Evolutionary conservation across 1,140 invertebrate genomes (phyloP), one percentile per base, ranked within the genome.

Genomic region (Brachionus rubens): DNA sequence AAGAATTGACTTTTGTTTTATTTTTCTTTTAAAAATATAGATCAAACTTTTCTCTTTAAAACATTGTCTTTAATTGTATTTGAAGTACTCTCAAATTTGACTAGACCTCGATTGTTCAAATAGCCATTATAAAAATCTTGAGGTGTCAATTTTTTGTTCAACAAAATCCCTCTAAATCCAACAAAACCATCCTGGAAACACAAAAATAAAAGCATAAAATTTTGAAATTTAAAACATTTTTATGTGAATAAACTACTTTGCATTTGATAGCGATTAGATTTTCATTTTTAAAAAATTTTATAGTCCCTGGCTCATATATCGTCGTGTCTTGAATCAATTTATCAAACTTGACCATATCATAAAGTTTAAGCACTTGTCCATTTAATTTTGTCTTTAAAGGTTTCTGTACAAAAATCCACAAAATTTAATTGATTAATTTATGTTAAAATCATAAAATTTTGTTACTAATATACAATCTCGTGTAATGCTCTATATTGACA

Each of bases 41-140:
- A n/a, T n/a, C n/a, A n/a, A n/a, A n/a, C n/a, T n/a, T n/a, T n/a
- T n/a, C 19, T 41, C 12, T 43, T 65, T 7, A 24, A 24, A 24
- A 72, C 28, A 54, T 72, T 48, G 24, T 9, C 46, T 36, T 72
- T 21, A 21, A 72, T 48, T 12, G 43, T 40, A 41, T 72, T 72
- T 40, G 68, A 21, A 28, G 50, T 33, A 24, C 46, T 50, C 10
- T 72, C 50, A 28, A 72, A 72, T 41, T 72, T 54, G 19, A 72
- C 47, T 36, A 33, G 19, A 50, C 50, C 68, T 21, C 68, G 68
- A 24, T 75, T 75, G 46, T 54, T 75, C 28, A 75, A 36, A 59
- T 75, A 75, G 6, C 70, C 70, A 59, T 75, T 75, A 16, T 75
- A 54, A 10, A 75, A 75, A 46, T 75, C 70, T 33, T 54, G 21